phyloP scores from a whole-genome alignment of 2,113 vertebrate genomes.

The Thryonomys swinderianus region DNA sequence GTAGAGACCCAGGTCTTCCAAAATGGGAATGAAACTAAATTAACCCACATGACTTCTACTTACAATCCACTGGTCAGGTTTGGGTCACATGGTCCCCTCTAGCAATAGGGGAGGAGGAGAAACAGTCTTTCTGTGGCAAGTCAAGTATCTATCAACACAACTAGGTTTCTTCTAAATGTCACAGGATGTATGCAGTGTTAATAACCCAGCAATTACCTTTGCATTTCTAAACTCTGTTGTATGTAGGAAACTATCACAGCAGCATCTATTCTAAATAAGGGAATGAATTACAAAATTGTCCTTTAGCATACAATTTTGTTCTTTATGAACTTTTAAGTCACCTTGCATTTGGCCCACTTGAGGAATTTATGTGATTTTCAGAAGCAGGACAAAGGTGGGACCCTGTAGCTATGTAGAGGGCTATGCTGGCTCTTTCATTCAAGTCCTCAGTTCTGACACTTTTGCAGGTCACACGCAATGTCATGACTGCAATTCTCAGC shows the following conservation, averaged over 20 bases:
- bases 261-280: not conserved
- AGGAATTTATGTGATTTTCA: constrained; percentile 6
- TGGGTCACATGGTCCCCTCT: not conserved
- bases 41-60: not conserved
- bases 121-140: not conserved
- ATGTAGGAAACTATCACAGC: not conserved
- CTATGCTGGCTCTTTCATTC: not conserved
- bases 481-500: constrained; percentile 93
- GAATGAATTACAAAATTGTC: not conserved
- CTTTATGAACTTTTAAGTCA: not conserved
- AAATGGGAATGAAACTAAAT: not conserved
- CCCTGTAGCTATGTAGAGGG: not conserved
- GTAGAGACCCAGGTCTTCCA: not conserved
- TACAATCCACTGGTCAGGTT: not conserved
- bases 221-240: constrained; percentile 5
- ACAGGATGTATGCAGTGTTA: not conserved
- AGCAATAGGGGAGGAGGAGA: not conserved
- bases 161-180: not conserved
- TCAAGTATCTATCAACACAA: not conserved
- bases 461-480: constrained; percentile 92
- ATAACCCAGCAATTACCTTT: not conserved
- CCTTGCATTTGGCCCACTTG: not conserved
- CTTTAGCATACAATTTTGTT: not conserved
- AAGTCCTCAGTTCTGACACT: not conserved
- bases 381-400: not conserved